These are phyloP conservation scores for Myotis lucifugus DNA, from an alignment of 2,113 vertebrate species.

Conservation along the genomic window DNA sequence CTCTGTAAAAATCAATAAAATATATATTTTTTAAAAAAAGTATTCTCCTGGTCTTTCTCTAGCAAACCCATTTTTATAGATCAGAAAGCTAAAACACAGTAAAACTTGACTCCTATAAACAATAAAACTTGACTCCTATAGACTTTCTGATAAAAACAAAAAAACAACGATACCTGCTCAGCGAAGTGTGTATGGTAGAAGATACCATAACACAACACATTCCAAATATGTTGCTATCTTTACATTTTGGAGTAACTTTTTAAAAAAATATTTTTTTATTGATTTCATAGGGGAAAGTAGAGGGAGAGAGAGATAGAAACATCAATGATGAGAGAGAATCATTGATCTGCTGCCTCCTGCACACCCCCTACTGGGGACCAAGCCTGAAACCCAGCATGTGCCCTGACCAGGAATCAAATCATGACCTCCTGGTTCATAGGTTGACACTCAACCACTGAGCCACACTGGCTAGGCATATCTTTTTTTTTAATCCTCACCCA, in stretches of 20 bases:
- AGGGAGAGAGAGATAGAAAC: no score
- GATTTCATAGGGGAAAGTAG: no score
- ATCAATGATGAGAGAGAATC: background rate
- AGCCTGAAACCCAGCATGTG: background rate
- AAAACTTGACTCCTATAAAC: slow-evolving; percentile 19
- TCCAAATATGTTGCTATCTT: slow-evolving; percentile 17
- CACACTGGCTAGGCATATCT: no score
- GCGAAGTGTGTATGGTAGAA: background rate
- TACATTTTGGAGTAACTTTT: background rate
- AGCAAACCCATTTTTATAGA: slow-evolving; percentile 31
- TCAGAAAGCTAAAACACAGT: slow-evolving; percentile 14
- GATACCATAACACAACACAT: background rate
- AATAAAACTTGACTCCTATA: background rate
- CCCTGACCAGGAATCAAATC: background rate
- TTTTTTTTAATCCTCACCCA: no score
- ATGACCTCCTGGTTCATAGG: no score
- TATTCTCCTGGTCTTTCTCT: background rate
- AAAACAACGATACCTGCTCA: background rate
- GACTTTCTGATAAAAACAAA: background rate
- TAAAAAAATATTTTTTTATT: background rate
- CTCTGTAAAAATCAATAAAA: no score
- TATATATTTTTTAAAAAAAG: background rate
- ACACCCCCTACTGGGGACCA: background rate
- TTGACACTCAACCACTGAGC: no score
- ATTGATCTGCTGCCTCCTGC: background rate